Base-by-base conservation (phyloP, 2,888 invertebrate species). In the Cryptocephalus moraei region DNA sequence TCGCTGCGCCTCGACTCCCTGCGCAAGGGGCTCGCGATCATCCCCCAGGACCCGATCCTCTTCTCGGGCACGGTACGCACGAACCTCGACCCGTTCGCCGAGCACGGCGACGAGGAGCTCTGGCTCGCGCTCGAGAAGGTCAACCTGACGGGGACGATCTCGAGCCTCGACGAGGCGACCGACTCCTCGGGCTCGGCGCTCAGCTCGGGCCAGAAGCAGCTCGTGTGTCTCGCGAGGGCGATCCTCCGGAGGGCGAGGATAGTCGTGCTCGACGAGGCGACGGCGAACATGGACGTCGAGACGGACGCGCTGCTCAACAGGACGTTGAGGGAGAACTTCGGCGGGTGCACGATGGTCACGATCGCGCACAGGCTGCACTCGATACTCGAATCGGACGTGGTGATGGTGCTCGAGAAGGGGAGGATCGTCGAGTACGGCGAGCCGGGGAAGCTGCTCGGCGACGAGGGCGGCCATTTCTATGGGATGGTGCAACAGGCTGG, bases 81-180 rank as follows among this genome's bases (percentile, higher is more conserved):
- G 60, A 94, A 93, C 72, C 75, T 94, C 46, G 93, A 93, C 73
- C 93, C 92, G 2, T 89, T 90, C 64, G 79, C 82, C 48, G 79
- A 82, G 60, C 84, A 83, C 62, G 75, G 78, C 0, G 92, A 93
- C 59, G 76, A 78, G 11, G 77, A 84, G 48, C 69, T 94, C 1
- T 93, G 92, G 92, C 75, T 78, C 50, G 88, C 86, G 0, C 71
- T 93, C 31, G 87, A 88, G 53, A 86, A 48, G 41, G 51, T 55
- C 13, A 81, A 84, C 59, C 62, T 91, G 39, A 89, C 88, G 61
- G 77, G 80, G 42, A 76, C 78, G 0, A 77, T 88, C 36, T 65
- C 69, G 48, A 82, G 73, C 40, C 71, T 90, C 32, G 79, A 79
- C 9, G 45, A 49, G 8, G 46, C 50, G 33, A 53, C 56, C 31